Percentiles rank a stretch among this genome's conserved stretches.
Evolutionary conservation across 2,888 invertebrate species (phyloP).

Genomic region (Arge pagana): DNA sequence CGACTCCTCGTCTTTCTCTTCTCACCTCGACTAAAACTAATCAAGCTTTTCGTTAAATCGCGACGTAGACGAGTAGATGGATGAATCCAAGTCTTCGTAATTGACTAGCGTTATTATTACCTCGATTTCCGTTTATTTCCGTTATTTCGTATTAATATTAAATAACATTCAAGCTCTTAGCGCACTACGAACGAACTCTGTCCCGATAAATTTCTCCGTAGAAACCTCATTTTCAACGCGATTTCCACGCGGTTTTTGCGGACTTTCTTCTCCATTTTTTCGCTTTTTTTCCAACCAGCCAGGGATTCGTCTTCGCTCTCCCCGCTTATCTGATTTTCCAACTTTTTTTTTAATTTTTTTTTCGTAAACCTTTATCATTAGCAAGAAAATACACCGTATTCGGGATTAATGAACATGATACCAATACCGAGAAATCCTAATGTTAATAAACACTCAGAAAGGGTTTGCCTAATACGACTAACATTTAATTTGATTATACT

Average conservation of each 20-base stretch:
- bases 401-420: no score
- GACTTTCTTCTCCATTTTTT: no score
- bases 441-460: constrained; percentile 14
- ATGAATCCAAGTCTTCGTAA: constrained; percentile 47
- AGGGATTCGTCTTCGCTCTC: no score
- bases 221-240: no score
- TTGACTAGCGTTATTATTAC: constrained; percentile 52
- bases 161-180: constrained; percentile 3
- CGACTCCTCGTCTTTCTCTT: constrained; percentile 8
- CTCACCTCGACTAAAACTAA: constrained; percentile 5
- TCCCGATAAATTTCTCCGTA: no score
- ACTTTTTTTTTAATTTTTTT: not conserved
- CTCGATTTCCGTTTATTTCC: not conserved
- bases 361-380: not conserved
- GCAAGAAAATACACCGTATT: no score
- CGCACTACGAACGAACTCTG: no score
- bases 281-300: no score
- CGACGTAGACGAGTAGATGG: constrained; percentile 16
- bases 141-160: not conserved
- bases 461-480: constrained; percentile 11
- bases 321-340: no score
- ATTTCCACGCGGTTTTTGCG: no score
- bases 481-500: constrained; percentile 2
- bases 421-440: constrained; percentile 8
- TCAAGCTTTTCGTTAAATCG: constrained; percentile 17